Evolutionary conservation across 2,113 vertebrate species (phyloP).

Genomic region (Prinia subflava): DNA sequence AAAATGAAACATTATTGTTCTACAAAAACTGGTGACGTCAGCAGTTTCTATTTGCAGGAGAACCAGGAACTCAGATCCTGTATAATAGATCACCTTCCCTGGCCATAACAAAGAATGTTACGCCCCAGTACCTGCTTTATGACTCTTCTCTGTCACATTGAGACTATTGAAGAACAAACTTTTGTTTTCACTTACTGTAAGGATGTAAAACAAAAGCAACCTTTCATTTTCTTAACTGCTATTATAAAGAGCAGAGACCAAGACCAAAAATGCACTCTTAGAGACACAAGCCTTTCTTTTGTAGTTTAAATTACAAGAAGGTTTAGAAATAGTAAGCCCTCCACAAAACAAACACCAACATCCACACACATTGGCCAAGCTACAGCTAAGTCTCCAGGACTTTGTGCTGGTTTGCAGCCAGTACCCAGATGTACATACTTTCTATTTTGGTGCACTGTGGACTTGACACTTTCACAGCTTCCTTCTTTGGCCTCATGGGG

Average conservation of each 20-base stretch:
- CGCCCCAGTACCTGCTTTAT: not conserved
- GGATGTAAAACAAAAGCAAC: not conserved
- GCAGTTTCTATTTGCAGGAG: not conserved
- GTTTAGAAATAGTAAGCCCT: not conserved
- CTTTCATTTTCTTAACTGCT: not conserved
- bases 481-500: conserved; percentile 96
- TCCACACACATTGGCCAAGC: not conserved
- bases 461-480: conserved; percentile 85
- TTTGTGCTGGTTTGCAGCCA: not conserved
- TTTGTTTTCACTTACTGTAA: not conserved
- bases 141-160: not conserved
- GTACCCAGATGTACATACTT: conserved; percentile 71
- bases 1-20: not conserved
- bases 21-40: not conserved
- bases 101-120: not conserved
- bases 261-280: not conserved
- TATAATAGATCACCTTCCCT: not conserved
- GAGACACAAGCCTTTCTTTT: not conserved
- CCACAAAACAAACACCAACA: not conserved
- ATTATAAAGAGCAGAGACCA: not conserved
- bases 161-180: not conserved
- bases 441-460: conserved; percentile 83
- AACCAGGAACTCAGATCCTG: not conserved
- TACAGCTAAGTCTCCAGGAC: not conserved
- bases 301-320: not conserved